Evolutionary conservation across 2,888 invertebrate genomes (phyloP).

Genomic region (Drepanosiphum platanoidis): DNA sequence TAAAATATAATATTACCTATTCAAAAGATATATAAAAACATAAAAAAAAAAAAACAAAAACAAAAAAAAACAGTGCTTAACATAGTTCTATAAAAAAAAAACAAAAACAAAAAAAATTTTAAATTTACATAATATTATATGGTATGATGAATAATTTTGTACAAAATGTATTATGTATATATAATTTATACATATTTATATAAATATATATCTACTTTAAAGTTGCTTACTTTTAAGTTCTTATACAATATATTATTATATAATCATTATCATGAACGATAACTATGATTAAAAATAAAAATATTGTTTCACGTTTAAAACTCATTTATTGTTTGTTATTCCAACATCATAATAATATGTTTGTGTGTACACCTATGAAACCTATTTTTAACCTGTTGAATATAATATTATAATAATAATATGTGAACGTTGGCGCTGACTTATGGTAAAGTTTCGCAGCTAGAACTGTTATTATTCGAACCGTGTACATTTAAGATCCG

Average conservation of each 20-base stretch:
- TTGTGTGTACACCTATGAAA: too few species aligned
- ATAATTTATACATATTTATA: constrained; percentile 61
- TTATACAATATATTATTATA: constrained; percentile 59
- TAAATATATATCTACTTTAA: constrained; percentile 58
- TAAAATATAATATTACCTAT: too few species aligned
- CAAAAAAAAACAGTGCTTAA: constrained; percentile 36
- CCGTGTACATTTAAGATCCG: too few species aligned
- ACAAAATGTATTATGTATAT: constrained; percentile 62
- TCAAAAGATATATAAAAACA: too few species aligned
- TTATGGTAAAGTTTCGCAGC: too few species aligned
- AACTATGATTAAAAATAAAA: constrained; percentile 58
- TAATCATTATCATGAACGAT: constrained; percentile 60
- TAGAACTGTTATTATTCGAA: too few species aligned
- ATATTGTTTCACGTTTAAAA: constrained; percentile 62
- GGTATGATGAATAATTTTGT: constrained; percentile 57
- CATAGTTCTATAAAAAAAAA: constrained; percentile 49
- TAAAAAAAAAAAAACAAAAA: too few species aligned
- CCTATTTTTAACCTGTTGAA: too few species aligned
- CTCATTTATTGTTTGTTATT: constrained; percentile 12
- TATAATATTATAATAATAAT: too few species aligned
- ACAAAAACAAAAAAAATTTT: constrained; percentile 23
- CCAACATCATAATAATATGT: too few species aligned
- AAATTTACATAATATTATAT: constrained; percentile 41
- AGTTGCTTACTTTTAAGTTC: constrained; percentile 62
- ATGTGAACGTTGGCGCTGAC: too few species aligned